Evolutionary conservation across 1,140 invertebrate species (phyloP).

Genomic region (Chironomus striatipennis): DNA sequence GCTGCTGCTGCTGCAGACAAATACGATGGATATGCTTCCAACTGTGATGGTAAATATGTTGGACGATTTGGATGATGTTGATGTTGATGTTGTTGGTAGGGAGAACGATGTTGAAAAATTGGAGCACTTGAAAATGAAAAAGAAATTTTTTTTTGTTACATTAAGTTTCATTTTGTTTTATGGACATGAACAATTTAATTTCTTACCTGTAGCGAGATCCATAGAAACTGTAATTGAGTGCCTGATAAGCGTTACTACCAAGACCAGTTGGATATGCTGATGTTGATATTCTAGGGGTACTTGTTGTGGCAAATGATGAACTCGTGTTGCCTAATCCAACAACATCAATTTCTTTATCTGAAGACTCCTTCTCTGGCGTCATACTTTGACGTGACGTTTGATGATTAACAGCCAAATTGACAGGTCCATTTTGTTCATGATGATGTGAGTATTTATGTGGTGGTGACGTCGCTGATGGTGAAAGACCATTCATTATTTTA

Average conservation of each 20-base stretch:
- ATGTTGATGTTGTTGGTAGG: background rate
- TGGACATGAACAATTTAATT: background rate
- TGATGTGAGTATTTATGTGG: constrained; percentile 17
- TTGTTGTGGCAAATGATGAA: background rate
- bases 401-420: constrained; percentile 17
- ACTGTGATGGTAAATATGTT: constrained; percentile 18
- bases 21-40: constrained; percentile 16
- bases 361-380: background rate
- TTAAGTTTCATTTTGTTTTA: background rate
- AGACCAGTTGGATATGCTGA: constrained; percentile 15
- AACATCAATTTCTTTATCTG: constrained; percentile 15
- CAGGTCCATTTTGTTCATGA: constrained; percentile 18
- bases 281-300: background rate
- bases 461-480: background rate
- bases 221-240: constrained; percentile 15
- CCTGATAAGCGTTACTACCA: constrained; percentile 7
- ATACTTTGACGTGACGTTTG: background rate
- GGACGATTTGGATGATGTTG: constrained; percentile 19
- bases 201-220: background rate
- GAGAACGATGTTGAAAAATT: constrained; percentile 7
- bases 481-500: background rate
- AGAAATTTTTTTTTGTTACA: background rate
- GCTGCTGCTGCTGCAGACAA: constrained; percentile 4
- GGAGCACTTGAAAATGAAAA: constrained; percentile 7
- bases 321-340: background rate